Base-by-base conservation (phyloP, 2,113 vertebrate species). In the Oreochromis tanganicae region DNA sequence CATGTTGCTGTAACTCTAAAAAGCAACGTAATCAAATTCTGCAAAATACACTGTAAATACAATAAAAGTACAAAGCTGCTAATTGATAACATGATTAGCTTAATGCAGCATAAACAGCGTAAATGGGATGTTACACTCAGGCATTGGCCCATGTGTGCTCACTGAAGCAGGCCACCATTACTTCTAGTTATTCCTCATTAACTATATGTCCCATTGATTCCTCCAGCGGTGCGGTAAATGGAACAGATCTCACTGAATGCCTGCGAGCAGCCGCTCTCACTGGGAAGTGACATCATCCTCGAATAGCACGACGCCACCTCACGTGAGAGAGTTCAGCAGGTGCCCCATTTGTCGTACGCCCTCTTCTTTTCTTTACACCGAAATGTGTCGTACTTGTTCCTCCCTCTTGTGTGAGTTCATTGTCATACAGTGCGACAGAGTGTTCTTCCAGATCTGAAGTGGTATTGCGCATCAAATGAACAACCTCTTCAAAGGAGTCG, bases 111-210 rank as follows among this genome's bases (percentile, higher is more conserved):
- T 89, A 88, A 93, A 89, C 29, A 84, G 84, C 29, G 24, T 46
- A 89, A 93, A 91, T 87, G 89, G 83, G 90, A 93, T 87, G 84
- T 88, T 88, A 61, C 82, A 85, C 54, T 88, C 38, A 36, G 54
- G 81, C 56, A 52, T 27, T 59, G 59, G 83, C 73, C 61, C 78
- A 80, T 71, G 84, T 85, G 85, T 56, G 88, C 81, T 90, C 87
- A 83, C 24, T 68, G 88, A 21, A 88, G 92, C 93, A 87, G 73
- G 36, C 43, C 24, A 34, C 75, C 91, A 90, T 95, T 90, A 90
- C 84, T 90, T 85, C 79, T 81, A 85, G 91, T 94, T 92, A 91
- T 88, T 93, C 93, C 91, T 96, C 93, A 87, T 93, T 95, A 94
- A 89, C 89, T 87, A 46, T 87, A 83, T 89, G 83, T 94, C 85